Evolutionary conservation across 2,113 vertebrate species (phyloP).

Genomic region (Indicator maculatus): DNA sequence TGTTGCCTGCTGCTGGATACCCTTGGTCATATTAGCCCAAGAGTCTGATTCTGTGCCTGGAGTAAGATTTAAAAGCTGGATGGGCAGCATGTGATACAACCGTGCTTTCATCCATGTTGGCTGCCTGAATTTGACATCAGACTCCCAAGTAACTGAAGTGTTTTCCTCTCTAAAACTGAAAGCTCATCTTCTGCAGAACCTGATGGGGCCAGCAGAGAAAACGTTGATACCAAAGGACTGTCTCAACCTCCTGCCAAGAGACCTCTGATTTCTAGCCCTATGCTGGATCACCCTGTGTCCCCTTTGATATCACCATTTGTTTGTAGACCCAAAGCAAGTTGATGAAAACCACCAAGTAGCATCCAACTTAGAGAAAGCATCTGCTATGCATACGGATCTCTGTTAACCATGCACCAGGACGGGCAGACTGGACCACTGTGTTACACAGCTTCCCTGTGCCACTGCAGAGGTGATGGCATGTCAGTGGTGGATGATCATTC

Average conservation of each 20-base stretch:
- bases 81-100: rapidly evolving
- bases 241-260: background rate
- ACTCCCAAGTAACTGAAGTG: background rate
- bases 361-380: background rate
- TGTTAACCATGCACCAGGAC: background rate
- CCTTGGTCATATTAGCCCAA: background rate
- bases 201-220: background rate
- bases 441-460: background rate
- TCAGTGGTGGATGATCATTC: background rate
- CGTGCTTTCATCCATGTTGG: background rate
- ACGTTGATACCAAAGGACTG: background rate
- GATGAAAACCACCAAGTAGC: background rate
- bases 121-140: background rate
- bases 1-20: background rate
- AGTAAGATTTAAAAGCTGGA: background rate
- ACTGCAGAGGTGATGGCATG: background rate
- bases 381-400: background rate
- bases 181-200: background rate
- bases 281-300: background rate
- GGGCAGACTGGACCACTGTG: background rate
- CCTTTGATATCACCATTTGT: background rate
- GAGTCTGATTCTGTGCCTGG: background rate
- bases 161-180: background rate
- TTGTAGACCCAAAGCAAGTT: background rate
- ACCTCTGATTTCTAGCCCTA: background rate